A percentile compares a stretch with the other conserved stretches of the same genome.
Conservation (phyloP, 2,113 vertebrate genomes). For the Eurypyga helias region DNA sequence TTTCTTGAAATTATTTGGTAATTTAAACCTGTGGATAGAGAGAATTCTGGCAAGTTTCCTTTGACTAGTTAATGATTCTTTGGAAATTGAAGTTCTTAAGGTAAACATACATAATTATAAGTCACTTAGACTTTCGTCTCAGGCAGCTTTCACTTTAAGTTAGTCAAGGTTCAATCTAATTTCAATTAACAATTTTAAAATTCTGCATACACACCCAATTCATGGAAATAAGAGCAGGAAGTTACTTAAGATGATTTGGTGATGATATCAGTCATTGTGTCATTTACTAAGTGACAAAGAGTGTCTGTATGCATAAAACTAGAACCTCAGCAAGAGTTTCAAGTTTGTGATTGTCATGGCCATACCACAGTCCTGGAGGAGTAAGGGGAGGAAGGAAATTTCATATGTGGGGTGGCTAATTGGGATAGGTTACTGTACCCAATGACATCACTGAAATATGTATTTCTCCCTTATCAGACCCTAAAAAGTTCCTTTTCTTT, state of each 20-base stretch:
- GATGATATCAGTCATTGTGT: not conserved
- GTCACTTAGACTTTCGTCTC: not conserved
- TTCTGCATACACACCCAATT: not conserved
- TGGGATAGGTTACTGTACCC: not conserved
- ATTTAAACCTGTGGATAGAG: not conserved
- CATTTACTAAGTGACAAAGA: not conserved
- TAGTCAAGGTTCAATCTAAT: not conserved
- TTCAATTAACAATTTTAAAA: not conserved
- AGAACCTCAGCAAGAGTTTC: not conserved
- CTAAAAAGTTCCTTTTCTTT: too few relatives aligned
- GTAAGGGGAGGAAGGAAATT: not conserved
- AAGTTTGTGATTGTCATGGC: not conserved
- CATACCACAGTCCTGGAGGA: not conserved
- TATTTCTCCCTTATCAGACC: not conserved
- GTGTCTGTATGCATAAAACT: not conserved
- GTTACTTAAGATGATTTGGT: not conserved
- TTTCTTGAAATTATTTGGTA: not conserved
- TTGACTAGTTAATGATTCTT: not conserved
- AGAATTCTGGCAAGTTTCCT: not conserved
- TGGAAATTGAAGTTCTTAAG: not conserved
- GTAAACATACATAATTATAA: not conserved
- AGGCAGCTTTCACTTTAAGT: not conserved
- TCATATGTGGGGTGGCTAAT: not conserved
- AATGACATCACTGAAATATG: too few relatives aligned
- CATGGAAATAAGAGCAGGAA: not conserved